Evolutionary conservation across 2,113 vertebrate genomes (phyloP), one percentile per base, ranked within the genome.

Genomic region (Siphamia tubifer): DNA sequence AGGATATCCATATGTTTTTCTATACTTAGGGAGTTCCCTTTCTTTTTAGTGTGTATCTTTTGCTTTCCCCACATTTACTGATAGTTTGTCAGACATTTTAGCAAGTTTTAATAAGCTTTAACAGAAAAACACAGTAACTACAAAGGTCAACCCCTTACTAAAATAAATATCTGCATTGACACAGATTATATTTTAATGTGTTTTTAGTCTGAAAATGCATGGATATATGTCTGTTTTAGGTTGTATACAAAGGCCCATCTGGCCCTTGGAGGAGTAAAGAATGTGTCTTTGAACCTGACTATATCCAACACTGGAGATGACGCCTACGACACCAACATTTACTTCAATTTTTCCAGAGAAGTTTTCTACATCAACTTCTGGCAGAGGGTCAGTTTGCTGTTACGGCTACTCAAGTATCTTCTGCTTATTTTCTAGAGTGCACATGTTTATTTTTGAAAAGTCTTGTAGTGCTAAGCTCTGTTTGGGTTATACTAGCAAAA

Each of bases 301-400:
- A 92, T 99, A 79, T 92, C 94, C 13, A 99, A 99, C 48, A 32
- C 93, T 0, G 98, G 97, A 6, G 97, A 99, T 0, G 98, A 99
- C 0, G 97, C 98, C 32, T 99, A 98, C 0, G 97, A 99, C 77
- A 94, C 97, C 80, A 99, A 98, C 23, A 94, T 99, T 68, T 96
- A 95, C 89, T 95, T 99, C 90, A 97, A 98, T 52, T 97, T 98
- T 84, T 96, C 97, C 86, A 93, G 85, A 43, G 96, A 98, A 55
- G 94, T 99, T 55, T 98, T 95, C 92, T 99, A 99, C 89, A 99
- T 99, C 91, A 99, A 99, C 92, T 97, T 96, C 92, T 96, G 96
- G 95, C 96, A 99, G 88, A 96, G 95, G 95, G 97, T 99, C 90
- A 88, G 95, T 87, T 15, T 28, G 19, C 32, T 30, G 4, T 16